Evolutionary conservation across 2,888 invertebrate genomes (phyloP).

Genomic region (Xestia sexstrigata): DNA sequence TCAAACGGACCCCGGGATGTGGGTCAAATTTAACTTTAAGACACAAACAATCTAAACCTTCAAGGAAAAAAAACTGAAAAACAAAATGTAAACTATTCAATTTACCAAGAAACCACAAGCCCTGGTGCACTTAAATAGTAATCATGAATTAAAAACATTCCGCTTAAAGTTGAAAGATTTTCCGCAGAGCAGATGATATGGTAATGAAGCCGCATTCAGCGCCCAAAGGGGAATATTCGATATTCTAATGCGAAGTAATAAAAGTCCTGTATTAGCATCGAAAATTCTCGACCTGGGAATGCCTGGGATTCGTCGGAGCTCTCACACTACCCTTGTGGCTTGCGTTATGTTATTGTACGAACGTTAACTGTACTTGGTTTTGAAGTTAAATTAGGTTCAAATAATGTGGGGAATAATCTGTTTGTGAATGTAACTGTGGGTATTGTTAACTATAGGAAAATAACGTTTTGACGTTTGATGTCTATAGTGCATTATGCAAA

Average conservation of each 20-base stretch:
- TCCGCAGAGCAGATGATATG: conserved; percentile 74
- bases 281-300: conserved; percentile 65
- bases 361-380: conserved; percentile 20
- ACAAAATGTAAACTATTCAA: neutral
- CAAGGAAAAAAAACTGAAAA: neutral
- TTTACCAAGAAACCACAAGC: neutral
- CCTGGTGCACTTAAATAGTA: conserved; percentile 15
- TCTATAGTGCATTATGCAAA: no score
- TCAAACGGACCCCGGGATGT: no score
- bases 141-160: conserved; percentile 56
- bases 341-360: conserved; percentile 37
- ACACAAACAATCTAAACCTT: neutral
- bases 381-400: conserved; percentile 35
- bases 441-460: neutral
- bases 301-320: conserved; percentile 53
- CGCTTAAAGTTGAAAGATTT: conserved; percentile 54
- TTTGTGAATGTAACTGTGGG: neutral
- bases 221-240: conserved; percentile 78
- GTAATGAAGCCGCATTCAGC: conserved; percentile 75
- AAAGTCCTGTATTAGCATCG: conserved; percentile 75
- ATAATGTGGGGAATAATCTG: neutral
- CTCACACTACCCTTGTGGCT: conserved; percentile 49
- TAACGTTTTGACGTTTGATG: neutral
- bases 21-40: neutral
- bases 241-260: conserved; percentile 84